phyloP scores from a whole-genome alignment of 2,113 vertebrate genomes.

The Heptranchias perlo region DNA sequence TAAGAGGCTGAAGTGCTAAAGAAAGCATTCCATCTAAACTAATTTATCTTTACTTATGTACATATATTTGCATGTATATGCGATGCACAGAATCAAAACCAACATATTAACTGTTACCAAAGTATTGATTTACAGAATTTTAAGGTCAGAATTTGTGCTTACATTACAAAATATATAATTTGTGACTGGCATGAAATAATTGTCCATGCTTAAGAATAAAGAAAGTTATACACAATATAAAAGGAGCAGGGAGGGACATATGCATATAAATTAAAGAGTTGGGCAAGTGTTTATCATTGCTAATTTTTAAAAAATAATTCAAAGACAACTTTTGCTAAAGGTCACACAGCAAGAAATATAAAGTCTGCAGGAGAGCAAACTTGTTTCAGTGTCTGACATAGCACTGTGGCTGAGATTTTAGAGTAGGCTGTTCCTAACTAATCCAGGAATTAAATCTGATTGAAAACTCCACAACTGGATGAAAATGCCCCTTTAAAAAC shows the following conservation, averaged over 20 bases:
- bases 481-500: background rate
- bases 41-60: background rate
- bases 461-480: background rate
- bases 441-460: background rate
- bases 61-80: no score
- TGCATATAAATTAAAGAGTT: background rate
- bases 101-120: background rate
- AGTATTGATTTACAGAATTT: background rate
- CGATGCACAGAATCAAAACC: no score
- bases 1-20: background rate
- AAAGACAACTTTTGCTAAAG: background rate
- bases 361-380: background rate
- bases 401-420: background rate
- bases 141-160: background rate
- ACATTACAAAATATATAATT: background rate
- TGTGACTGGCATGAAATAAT: background rate
- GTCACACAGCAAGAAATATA: background rate
- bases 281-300: background rate
- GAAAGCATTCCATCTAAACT: background rate
- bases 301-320: background rate
- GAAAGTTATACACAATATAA: background rate
- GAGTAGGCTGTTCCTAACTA: background rate
- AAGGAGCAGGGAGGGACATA: background rate
- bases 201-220: background rate
- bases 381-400: background rate